Evolutionary conservation across 2,888 invertebrate species (phyloP), one percentile per base, ranked within the genome.

Genomic region (Oegoconia quadripuncta): DNA sequence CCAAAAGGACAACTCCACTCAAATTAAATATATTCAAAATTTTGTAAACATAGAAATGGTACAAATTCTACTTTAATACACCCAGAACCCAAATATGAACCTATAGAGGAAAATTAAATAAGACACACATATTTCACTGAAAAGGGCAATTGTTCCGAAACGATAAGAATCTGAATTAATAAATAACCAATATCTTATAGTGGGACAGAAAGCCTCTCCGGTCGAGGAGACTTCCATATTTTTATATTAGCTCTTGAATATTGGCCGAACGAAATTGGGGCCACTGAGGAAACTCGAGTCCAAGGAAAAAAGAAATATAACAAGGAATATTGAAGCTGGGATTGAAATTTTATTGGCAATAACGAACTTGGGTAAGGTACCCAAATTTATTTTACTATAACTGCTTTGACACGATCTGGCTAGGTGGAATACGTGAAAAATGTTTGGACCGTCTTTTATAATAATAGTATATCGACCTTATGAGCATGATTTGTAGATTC

Each of bases 211-310:
- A 46, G 46, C 52, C 44, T 48, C 47, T 37, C 48, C 44, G 31
- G 49, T 31, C 50, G 50, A 57, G 52, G 48, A 48, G 40, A 50
- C 55, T 54, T 51, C 58, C 56, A 66, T 72, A 72, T 68, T 68
- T 70, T 68, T 67, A 62, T 71, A 72, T 71, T 74, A 65, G 65
- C 59, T 52, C 61, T 63, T 60, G 61, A 70, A 70, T 69, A 69
- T 73, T 66, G 64, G 63, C 46, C 57, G 55, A 55, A 55, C 50
- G 34, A 62, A 67, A 71, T 71, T 67, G 65, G 57, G 53, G 39
- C 39, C 37, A 48, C 58, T 52, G 49, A 57, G 39, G 56, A 52
- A 59, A 63, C 41, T 55, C 39, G 39, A 54, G 52, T 59, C 52
- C 37, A 48, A 46, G 17, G 45, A 58, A 55, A 59, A 68, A 59